A percentile compares a stretch with the other conserved stretches of the same genome.
These are phyloP conservation scores for Nasonia giraulti DNA, from an alignment of 1,140 invertebrate species.

Conservation along the genomic window DNA sequence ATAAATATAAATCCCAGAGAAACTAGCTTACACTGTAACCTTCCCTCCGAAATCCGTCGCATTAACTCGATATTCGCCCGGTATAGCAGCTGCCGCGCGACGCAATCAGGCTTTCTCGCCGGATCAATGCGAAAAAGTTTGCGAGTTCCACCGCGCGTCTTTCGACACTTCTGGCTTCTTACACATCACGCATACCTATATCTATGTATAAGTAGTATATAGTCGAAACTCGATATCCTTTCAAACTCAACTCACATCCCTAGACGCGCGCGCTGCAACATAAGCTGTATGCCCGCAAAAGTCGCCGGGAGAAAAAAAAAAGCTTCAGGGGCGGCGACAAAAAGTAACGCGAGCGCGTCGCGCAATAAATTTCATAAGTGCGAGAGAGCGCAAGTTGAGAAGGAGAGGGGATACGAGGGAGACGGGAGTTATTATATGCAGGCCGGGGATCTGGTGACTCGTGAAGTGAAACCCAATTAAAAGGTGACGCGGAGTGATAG, in stretches of 20 bases:
- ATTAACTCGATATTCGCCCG: too few species aligned
- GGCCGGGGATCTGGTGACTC: slow-evolving; percentile 45
- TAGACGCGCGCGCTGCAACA: neutral
- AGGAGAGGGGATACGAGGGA: neutral
- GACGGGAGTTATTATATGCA: slow-evolving; percentile 20
- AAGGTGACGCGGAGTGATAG: slow-evolving; percentile 38
- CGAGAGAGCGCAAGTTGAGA: neutral
- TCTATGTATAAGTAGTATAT: neutral
- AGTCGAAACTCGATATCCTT: neutral
- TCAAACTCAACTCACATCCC: neutral
- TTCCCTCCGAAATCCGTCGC: neutral
- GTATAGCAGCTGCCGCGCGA: too few species aligned
- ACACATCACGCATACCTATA: neutral
- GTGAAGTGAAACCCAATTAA: slow-evolving; percentile 59
- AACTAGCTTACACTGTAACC: neutral
- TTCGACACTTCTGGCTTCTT: neutral
- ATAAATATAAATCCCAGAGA: neutral
- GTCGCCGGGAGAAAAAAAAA: neutral
- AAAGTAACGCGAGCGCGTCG: slow-evolving; percentile 20
- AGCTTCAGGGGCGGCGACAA: neutral
- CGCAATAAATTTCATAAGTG: slow-evolving; percentile 28
- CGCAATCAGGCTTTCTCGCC: too few species aligned
- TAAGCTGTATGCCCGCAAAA: neutral
- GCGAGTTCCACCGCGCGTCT: neutral
- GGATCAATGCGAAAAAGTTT: slow-evolving; percentile 7